Evolutionary conservation across 2,888 invertebrate genomes (phyloP), one percentile per base, ranked within the genome.

Genomic region (Rhingia rostrata): DNA sequence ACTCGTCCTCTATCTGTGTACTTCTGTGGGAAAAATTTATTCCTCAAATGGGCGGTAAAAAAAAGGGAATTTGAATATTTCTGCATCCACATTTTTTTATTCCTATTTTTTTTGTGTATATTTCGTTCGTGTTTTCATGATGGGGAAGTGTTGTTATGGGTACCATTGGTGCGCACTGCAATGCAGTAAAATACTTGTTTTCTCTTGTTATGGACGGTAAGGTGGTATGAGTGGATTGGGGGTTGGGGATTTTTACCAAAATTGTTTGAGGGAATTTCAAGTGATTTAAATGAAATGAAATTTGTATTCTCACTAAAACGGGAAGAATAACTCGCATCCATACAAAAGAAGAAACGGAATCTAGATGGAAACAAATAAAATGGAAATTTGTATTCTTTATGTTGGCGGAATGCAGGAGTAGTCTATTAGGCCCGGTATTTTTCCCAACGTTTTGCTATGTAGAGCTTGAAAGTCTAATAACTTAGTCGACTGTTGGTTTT

Each of bases 231-330:
- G n/a, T 4, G 12, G 43, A 45, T 12, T 9, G 10, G 6, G n/a
- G 12, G 9, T 9, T 2, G 10, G 14, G 12, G 3, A 9, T 47
- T 60, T 30, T 51, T n/a, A n/a, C 47, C 74, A 64, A 74, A 64
- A 70, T 41, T 37, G 49, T 74, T 56, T 69, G 61, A 30, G 66
- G 39, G 64, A 39, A 63, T 63, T 72, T 67, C 56, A 53, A 82
- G 60, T 66, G 78, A 72, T 82, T 77, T 77, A 82, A 82, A 82
- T 67, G 56, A 78, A 72, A 61, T 67, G 49, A 66, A 66, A 82
- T 54, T 66, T 47, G 35, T 41, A 22, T 45, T 49, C 43, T 30
- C 41, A 33, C 37, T 47, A 35, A 45, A 51, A 60, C 37, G 9
- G 14, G 6, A 1, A 47, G 14, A 30, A 49, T 10, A 9, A 49